Evolutionary conservation across 30 jellyfish, hydroid and myxozoan species (phyloP), one percentile per base, ranked within the genome.

Genomic region (Aurelia sp.): DNA sequence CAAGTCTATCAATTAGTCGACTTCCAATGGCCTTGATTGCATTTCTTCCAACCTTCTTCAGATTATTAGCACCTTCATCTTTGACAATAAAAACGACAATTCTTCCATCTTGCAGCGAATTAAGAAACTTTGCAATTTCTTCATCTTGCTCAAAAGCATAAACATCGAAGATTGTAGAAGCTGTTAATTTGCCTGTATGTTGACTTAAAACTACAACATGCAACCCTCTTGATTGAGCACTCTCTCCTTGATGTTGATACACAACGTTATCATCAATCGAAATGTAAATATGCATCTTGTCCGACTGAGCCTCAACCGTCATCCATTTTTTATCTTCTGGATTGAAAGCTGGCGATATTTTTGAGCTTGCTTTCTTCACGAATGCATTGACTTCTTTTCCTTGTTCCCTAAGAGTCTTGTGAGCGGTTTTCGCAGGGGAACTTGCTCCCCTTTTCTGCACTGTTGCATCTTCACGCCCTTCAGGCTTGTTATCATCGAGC

Each of bases 181-280:
- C 97, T 91, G 81, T 74, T n/a, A 89, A 81, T 33, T 60, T 83
- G 23, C 97, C 97, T 17, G 97, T 72, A 15, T 40, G 87, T 53
- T 89, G 86, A 83, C 85, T 89, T 15, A 89, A 77, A 27, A 89
- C 96, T 53, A 89, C 82, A 20, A 89, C 74, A 83, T 89, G 97
- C 22, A 89, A 58, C 10, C 97, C 97, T 37, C 97, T 59, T 3
- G 37, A 27, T 9, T 79, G 35, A 63, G 67, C 96, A 20, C 66
- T 88, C 15, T 78, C 85, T 30, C 22, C 27, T 18, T 59, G 4
- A 59, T 22, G 33, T 22, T 59, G 27, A 13, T 59, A 59, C 12
- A 59, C 69, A 17, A n/a, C 13, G 13, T 17, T 8, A 1, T 13
- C 69, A 59, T 59, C 31, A 4, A 59, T 33, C 13, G 31, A 17